Evolutionary conservation across 2,888 invertebrate genomes (phyloP).

Genomic region (Noctua pronuba): DNA sequence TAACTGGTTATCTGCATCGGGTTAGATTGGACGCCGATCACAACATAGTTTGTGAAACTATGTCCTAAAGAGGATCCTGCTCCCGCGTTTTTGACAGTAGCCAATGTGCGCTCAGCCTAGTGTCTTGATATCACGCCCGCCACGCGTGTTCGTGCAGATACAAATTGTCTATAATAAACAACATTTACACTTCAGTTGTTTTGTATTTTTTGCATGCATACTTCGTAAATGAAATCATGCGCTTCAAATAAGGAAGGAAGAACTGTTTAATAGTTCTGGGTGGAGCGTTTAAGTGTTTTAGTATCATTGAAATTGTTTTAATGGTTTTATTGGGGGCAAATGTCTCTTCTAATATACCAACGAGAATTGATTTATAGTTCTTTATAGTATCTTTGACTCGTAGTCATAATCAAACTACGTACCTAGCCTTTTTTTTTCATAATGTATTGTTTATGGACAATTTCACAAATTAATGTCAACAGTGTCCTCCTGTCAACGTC

Average conservation of each 20-base stretch:
- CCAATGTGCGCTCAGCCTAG: slow-evolving; percentile 16
- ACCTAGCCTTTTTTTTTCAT: background rate
- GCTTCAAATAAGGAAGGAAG: slow-evolving; percentile 16
- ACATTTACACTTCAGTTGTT: slow-evolving; percentile 1
- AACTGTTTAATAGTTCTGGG: background rate
- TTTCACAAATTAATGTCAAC: background rate
- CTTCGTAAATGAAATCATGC: slow-evolving; percentile 32
- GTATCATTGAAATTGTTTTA: background rate
- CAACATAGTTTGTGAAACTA: background rate
- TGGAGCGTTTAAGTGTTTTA: slow-evolving; percentile 1
- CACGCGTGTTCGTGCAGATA: slow-evolving; percentile 14
- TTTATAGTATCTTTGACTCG: background rate
- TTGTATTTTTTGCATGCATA: slow-evolving; percentile 20
- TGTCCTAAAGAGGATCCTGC: background rate
- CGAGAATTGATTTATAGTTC: background rate
- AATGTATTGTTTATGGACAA: background rate
- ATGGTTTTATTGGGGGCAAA: slow-evolving; percentile 4
- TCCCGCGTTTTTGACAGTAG: background rate
- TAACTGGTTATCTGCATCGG: no score
- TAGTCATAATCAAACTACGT: background rate
- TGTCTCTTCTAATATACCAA: background rate
- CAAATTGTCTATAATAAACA: slow-evolving; percentile 31
- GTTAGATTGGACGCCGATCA: no score
- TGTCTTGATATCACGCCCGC: slow-evolving; percentile 7
- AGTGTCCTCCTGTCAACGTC: background rate